A percentile compares a stretch with the other conserved stretches of the same genome.
Conservation (phyloP, 2,797 vertebrate genomes). For the Discoglossus pictus region DNA sequence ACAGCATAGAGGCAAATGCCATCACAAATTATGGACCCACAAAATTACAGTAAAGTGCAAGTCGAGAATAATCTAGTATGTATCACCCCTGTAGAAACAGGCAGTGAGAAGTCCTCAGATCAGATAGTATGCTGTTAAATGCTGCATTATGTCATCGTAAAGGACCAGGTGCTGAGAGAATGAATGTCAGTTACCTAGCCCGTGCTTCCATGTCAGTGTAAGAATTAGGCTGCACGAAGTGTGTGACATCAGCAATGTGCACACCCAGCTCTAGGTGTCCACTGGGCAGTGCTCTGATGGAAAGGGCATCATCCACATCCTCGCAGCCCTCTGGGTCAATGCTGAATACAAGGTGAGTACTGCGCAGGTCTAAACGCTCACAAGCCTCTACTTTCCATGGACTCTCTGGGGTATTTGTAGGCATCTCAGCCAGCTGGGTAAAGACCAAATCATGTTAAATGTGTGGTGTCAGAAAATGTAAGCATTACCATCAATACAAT, state of each 20-base stretch:
- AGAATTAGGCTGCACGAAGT: slow-evolving; percentile 84
- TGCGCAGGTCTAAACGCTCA: slow-evolving; percentile 76
- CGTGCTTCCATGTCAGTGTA: slow-evolving; percentile 87
- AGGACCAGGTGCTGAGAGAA: too few species aligned
- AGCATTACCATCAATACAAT: too few species aligned
- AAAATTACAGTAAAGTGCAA: too few species aligned
- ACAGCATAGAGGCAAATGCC: too few species aligned
- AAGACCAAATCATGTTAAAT: too few species aligned
- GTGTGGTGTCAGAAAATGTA: too few species aligned
- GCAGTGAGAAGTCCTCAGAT: too few species aligned
- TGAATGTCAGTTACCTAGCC: slow-evolving; percentile 69
- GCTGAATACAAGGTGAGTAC: slow-evolving; percentile 89
- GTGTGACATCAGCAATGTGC: slow-evolving; percentile 93
- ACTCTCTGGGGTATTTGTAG: slow-evolving; percentile 71
- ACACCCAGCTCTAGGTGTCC: slow-evolving; percentile 88
- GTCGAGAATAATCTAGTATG: too few species aligned
- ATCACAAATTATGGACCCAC: too few species aligned
- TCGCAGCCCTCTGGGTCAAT: slow-evolving; percentile 94
- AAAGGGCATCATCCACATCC: slow-evolving; percentile 92
- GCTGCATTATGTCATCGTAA: too few species aligned
- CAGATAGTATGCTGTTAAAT: too few species aligned
- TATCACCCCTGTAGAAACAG: too few species aligned
- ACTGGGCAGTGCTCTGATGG: slow-evolving; percentile 69
- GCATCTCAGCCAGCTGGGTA: slow-evolving; percentile 88
- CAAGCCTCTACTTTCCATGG: slow-evolving; percentile 81